Base-by-base conservation (phyloP, 2,113 vertebrate genomes). In the Dicrurus megarhynchus region DNA sequence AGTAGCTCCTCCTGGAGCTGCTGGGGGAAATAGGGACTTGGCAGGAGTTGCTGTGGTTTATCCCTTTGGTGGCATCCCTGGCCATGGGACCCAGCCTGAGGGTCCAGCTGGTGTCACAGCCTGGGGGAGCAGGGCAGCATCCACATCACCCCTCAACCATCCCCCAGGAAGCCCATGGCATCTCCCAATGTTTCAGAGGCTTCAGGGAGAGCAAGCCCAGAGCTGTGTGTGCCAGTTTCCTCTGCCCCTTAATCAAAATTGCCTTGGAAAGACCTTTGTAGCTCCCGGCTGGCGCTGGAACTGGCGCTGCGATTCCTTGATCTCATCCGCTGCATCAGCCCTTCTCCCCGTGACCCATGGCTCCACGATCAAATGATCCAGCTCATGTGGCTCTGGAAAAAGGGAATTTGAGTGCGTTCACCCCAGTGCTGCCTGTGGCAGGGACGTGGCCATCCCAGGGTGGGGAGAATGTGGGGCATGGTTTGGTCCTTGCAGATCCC, bases 111-210 rank as follows among this genome's bases (percentile, higher is more conserved):
- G 19, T 73, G 49, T 52, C 47, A 39, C 28, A 55, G 75, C 20
- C 39, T 4, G 1, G 9, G 50, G 37, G 24, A 57, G 46, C 0
- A 0, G 50, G n/a, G 39, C 15, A 0, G 1, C 44, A 49, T 8
- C 39, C 53, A 20, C 77, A 35, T 27, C n/a, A 52, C 18, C 44
- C 49, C 53, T 50, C 52, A 27, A 39, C 61, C 55, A 47, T 21
- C 16, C 37, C 47, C 0, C 1, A 41, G 56, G 37, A 64, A 92
- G 28, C 15, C 41, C 53, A 15, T 0, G 0, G 42, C 19, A 46
- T 47, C 47, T 30, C 13, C 0, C 1, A 27, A 26, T 3, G 4
- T 50, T 68, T 67, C 39, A 59, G 63, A 91, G 65, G 28, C 74
- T 49, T 57, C 50, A 37, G 47, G 2, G 9, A 87, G 52, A 55